Conservation (phyloP, 23 tunicate genomes). For the Styela plicata region DNA sequence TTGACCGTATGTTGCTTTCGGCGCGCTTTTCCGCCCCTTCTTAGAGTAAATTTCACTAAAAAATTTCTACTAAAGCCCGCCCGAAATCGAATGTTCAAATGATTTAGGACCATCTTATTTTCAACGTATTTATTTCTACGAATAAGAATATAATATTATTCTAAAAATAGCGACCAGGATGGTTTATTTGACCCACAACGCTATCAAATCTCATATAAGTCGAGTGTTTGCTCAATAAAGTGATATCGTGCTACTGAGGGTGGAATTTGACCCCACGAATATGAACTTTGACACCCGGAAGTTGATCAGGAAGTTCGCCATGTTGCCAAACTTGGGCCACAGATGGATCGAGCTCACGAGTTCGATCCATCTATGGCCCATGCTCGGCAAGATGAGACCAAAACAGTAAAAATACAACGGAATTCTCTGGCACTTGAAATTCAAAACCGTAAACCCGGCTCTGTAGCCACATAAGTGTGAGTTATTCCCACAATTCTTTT, state of each 20-base stretch:
- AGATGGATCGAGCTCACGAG: neutral
- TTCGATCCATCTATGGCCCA: neutral
- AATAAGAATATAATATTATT: too few relatives aligned
- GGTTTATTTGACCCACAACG: too few relatives aligned
- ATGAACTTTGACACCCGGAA: neutral
- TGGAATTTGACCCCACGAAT: neutral
- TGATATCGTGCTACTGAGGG: neutral
- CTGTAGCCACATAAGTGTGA: neutral
- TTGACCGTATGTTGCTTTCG: neutral
- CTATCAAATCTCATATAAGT: neutral
- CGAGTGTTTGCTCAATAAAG: neutral
- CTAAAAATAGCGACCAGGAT: too few relatives aligned
- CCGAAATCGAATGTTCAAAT: too few relatives aligned
- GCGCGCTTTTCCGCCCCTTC: too few relatives aligned
- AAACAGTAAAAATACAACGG: neutral
- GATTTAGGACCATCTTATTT: too few relatives aligned
- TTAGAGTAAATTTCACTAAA: too few relatives aligned
- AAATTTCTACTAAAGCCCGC: too few relatives aligned
- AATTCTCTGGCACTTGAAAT: neutral
- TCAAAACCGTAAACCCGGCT: neutral
- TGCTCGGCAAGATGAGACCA: too few relatives aligned
- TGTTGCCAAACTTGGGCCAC: neutral
- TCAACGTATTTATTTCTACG: too few relatives aligned
- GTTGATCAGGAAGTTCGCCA: neutral
- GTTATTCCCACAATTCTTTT: too few relatives aligned